Evolutionary conservation across 2,888 invertebrate species (phyloP), one percentile per base, ranked within the genome.

Genomic region (Brachynemurus nebulosus): DNA sequence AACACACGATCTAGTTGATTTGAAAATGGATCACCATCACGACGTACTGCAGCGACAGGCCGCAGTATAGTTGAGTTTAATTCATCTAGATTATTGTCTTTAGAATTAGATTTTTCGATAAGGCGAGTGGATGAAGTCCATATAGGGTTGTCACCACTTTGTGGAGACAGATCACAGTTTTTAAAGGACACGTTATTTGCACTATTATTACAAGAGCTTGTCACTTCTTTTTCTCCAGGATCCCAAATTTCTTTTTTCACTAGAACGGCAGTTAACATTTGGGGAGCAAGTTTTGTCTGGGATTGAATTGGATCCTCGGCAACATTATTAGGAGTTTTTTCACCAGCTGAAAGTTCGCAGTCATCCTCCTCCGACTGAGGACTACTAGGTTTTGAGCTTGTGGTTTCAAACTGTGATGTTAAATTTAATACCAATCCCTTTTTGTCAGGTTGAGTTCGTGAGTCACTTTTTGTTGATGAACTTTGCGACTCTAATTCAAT

Each of bases 1-100:
- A 80, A 76, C 42, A 78, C 80, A 50, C 74, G 71, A 55, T 85
- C 86, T 42, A 80, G 61, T 46, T 78, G 76, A 55, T 78, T 73
- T 44, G 78, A 80, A 57, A 82, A 82, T 44, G 73, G 73, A 61
- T 86, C 86, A 30, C 69, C 68, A 53, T 57, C 56, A 19, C 37
- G 67, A 49, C 43, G 54, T 17, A 37, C 9, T 30, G n/a, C n/a
- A n/a, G n/a, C n/a, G n/a, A 53, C 59, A 58, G 52, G 51, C 57
- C 47, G 61, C 63, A 47, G 37, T 37, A 17, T 37, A 18, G 37
- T 20, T 17, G 37, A 17, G 9, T 17, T 17, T 18, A n/a, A 27
- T 27, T 23, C 55, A 52, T 54, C 58, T 46, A 59, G 57, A 43
- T 54, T 42, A 37, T 19, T 21, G 16, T 33, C 34, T 42, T 25